Conservation (phyloP, 2,888 invertebrate species). For the Amiota communis region DNA sequence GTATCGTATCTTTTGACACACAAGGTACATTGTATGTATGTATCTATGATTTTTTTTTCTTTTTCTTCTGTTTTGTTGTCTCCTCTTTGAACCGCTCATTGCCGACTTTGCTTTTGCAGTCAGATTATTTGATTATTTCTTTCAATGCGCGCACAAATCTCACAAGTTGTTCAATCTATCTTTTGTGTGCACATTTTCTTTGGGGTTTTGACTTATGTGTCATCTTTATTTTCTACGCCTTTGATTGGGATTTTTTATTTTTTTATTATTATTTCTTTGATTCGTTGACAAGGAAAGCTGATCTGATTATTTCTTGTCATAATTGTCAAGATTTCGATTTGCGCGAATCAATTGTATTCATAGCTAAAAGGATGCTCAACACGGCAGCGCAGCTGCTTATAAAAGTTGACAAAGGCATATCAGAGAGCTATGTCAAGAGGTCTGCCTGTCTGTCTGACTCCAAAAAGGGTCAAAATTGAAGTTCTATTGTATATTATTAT, state of each 20-base stretch:
- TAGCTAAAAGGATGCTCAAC: neutral
- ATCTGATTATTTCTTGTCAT: slow-evolving; percentile 12
- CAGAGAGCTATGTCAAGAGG: no score
- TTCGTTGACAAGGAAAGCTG: neutral
- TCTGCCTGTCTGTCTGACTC: no score
- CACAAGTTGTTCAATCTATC: neutral
- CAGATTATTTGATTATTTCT: slow-evolving; percentile 14
- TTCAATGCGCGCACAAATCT: neutral
- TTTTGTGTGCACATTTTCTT: no score
- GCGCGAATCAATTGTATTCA: neutral
- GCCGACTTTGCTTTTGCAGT: neutral
- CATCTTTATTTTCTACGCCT: no score
- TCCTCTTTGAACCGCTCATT: slow-evolving; percentile 6
- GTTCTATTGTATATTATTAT: neutral
- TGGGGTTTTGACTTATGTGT: no score
- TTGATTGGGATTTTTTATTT: no score
- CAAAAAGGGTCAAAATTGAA: no score
- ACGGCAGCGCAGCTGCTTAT: neutral
- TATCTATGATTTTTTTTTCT: no score
- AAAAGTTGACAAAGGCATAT: neutral
- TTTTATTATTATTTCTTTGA: no score
- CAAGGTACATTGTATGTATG: no score
- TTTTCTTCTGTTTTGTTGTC: neutral
- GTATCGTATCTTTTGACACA: no score
- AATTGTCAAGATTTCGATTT: slow-evolving; percentile 15